These are phyloP conservation scores for Chrysochloris asiatica DNA, from an alignment of 2,113 vertebrate genomes.

Conservation along the genomic window DNA sequence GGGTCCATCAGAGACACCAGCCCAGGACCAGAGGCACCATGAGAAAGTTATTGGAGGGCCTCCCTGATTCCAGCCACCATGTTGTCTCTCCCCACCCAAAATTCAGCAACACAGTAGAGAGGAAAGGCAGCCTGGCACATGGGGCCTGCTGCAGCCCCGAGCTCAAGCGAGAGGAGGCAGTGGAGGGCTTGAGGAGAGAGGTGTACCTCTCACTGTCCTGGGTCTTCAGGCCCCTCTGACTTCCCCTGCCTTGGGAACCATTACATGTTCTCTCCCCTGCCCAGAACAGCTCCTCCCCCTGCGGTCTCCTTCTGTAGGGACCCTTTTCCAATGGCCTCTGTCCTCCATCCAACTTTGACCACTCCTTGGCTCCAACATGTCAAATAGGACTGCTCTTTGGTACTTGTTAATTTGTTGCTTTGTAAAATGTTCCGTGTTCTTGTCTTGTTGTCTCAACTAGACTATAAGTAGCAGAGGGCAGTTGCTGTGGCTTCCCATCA, in stretches of 20 bases:
- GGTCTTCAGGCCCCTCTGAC: background rate
- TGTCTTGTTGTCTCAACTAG: conserved; percentile 40
- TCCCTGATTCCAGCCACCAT: background rate
- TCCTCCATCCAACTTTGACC: background rate
- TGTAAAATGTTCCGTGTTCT: conserved; percentile 27
- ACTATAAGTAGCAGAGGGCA: background rate
- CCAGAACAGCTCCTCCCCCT: background rate
- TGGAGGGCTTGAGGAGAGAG: background rate
- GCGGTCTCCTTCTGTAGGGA: background rate
- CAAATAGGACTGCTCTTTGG: background rate
- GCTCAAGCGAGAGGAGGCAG: background rate
- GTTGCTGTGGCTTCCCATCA: background rate
- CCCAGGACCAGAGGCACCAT: background rate
- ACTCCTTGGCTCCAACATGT: background rate
- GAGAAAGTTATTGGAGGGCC: background rate
- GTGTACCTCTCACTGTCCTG: background rate
- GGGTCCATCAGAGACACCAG: background rate
- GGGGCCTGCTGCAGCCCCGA: background rate
- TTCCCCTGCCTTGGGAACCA: background rate
- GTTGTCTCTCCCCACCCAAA: background rate
- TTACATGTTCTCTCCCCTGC: background rate
- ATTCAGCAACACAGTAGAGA: background rate
- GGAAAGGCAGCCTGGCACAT: background rate
- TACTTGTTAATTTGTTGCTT: background rate
- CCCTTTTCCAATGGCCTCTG: background rate